Evolutionary conservation across 1,140 invertebrate genomes (phyloP).

Genomic region (Dinoponera quadriceps): DNA sequence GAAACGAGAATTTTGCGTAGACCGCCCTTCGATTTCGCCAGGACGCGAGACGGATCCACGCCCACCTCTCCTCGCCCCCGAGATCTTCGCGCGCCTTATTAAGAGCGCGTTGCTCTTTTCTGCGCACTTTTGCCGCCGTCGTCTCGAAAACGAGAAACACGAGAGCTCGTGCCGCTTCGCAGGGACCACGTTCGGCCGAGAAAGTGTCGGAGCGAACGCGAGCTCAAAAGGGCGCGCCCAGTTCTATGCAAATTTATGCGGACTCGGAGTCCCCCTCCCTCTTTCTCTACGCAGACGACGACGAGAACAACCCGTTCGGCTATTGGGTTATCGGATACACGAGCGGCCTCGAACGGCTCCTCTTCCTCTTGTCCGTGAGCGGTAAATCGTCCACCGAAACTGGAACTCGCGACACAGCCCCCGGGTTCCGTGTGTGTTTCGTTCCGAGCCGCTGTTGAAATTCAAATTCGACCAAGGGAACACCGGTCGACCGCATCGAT

Average conservation of each 20-base stretch:
- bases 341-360: constrained; percentile 62
- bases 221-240: constrained; percentile 59
- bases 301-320: constrained; percentile 56
- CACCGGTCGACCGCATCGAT: constrained; percentile 46
- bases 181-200: neutral
- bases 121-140: constrained; percentile 12
- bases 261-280: constrained; percentile 36
- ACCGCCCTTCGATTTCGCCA: constrained; percentile 48
- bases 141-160: constrained; percentile 60
- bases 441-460: constrained; percentile 56
- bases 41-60: constrained; percentile 72
- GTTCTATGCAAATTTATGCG: constrained; percentile 75
- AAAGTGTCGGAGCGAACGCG: neutral
- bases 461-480: constrained; percentile 59
- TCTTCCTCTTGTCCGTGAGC: neutral
- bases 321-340: constrained; percentile 79
- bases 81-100: constrained; percentile 70
- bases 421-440: constrained; percentile 10
- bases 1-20: constrained; percentile 48
- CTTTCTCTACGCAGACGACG: constrained; percentile 22
- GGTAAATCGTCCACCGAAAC: constrained; percentile 59
- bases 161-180: constrained; percentile 8
- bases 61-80: constrained; percentile 50
- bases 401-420: constrained; percentile 55
- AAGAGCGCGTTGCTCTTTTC: constrained; percentile 42